Evolutionary conservation across 2,113 vertebrate genomes (phyloP), one percentile per base, ranked within the genome.

Genomic region (Boleophthalmus pectinirostris): DNA sequence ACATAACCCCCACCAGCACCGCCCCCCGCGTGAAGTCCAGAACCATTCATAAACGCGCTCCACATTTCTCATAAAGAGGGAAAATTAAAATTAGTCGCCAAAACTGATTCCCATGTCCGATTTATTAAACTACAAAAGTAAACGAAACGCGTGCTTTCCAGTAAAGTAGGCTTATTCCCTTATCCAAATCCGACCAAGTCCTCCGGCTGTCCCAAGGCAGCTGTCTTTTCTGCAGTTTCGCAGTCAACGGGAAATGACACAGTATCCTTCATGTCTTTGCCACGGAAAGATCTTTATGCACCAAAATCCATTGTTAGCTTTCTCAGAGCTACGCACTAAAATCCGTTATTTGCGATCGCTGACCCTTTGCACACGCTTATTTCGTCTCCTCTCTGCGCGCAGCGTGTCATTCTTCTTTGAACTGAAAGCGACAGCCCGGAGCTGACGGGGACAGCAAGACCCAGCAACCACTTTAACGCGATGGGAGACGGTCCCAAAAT

Each of bases 1-100:
- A 92, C 88, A 73, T 90, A 89, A 21, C 91, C 90, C 70, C 88
- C 88, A 47, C 82, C 83, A 12, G 87, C 84, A 66, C 91, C 82
- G 72, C 88, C 84, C 46, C 86, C 86, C 56, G 68, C 66, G 77
- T 24, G 87, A 86, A 87, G 72, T 74, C 89, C 85, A 0, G 75
- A 83, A 53, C 91, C 92, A 72, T 95, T 93, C 83, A 87, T 78
- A 80, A 84, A 90, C 61, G 82, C 91, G 82, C 82, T 92, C 91
- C 86, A 93, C 82, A 87, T 91, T 35, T 72, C 61, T 83, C 66
- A 47, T 68, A 8, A 24, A 66, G 13, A 38, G 20, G 24, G 66
- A 70, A 72, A 70, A 54, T 21, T 35, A 2, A 58, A 6, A 0
- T 1, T 0, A 20, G 12, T 24, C 43, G 68, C 6, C 2, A 29